Conservation (phyloP, 2,797 vertebrate species). For the Acipenser oxyrinchus region DNA sequence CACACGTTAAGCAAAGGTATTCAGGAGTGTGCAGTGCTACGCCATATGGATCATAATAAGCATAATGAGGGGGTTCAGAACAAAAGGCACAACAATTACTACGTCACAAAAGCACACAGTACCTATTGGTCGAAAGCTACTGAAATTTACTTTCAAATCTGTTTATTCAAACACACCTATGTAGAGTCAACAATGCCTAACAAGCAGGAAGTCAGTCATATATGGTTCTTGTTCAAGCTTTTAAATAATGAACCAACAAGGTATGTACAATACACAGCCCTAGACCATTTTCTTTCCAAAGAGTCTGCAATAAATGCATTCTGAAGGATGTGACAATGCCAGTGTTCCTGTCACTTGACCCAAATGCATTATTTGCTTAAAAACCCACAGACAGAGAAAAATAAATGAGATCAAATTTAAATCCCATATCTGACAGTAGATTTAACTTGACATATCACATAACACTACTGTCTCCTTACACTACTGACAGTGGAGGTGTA, state of each 20-base stretch:
- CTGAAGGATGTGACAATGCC: too few relatives aligned
- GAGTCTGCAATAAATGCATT: too few relatives aligned
- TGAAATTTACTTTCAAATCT: conserved; percentile 23
- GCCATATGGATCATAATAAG: not conserved
- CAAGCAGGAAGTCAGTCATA: conserved; percentile 29
- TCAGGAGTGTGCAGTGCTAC: not conserved
- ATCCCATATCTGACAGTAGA: too few relatives aligned
- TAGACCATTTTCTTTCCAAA: too few relatives aligned
- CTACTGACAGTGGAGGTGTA: too few relatives aligned
- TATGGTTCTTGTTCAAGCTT: conserved; percentile 27
- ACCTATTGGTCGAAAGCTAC: conserved; percentile 6
- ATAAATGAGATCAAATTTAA: too few relatives aligned
- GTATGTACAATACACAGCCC: not conserved
- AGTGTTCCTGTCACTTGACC: too few relatives aligned
- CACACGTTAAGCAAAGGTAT: not conserved
- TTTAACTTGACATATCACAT: too few relatives aligned
- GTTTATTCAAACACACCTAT: conserved; percentile 16
- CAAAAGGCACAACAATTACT: not conserved
- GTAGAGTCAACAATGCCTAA: conserved; percentile 16
- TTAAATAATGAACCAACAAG: conserved; percentile 34
- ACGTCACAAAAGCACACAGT: conserved; percentile 12
- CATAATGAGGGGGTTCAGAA: too few relatives aligned
- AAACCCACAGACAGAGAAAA: too few relatives aligned
- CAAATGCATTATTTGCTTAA: too few relatives aligned
- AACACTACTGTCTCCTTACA: too few relatives aligned